These are phyloP conservation scores for Autographa pulchrina DNA, from an alignment of 2,888 invertebrate genomes.

Conservation along the genomic window DNA sequence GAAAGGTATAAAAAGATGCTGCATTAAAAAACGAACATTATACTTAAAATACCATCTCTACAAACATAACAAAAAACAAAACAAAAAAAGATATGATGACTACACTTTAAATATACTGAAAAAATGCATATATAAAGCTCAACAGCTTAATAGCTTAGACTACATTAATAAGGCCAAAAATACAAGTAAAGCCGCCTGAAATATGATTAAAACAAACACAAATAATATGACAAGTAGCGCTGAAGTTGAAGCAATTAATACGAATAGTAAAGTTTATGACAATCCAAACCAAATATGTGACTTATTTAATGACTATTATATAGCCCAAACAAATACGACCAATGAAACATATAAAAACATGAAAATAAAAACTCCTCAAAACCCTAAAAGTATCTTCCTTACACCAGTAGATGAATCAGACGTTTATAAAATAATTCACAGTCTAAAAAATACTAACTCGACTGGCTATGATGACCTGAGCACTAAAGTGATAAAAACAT, in stretches of 20 bases:
- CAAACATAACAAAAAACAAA: conserved; percentile 17
- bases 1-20: conserved; percentile 15
- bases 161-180: conserved; percentile 22
- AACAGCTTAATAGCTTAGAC: conserved; percentile 8
- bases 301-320: conserved; percentile 16
- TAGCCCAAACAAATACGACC: conserved; percentile 11
- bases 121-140: conserved; percentile 11
- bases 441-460: conserved; percentile 12
- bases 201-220: conserved; percentile 13
- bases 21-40: conserved; percentile 17
- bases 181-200: conserved; percentile 16
- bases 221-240: conserved; percentile 8
- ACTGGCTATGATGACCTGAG: conserved; percentile 12
- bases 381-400: conserved; percentile 14
- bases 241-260: conserved; percentile 8
- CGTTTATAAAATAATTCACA: conserved; percentile 11
- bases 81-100: conserved; percentile 12
- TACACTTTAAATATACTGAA: conserved; percentile 16
- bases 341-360: background rate
- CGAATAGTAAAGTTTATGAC: conserved; percentile 11
- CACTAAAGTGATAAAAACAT: conserved; percentile 9
- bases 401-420: conserved; percentile 7
- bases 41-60: conserved; percentile 15
- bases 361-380: conserved; percentile 1
- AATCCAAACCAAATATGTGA: conserved; percentile 18